Conservation (phyloP, 2,888 invertebrate species). For the Cerceris ruficornis region DNA sequence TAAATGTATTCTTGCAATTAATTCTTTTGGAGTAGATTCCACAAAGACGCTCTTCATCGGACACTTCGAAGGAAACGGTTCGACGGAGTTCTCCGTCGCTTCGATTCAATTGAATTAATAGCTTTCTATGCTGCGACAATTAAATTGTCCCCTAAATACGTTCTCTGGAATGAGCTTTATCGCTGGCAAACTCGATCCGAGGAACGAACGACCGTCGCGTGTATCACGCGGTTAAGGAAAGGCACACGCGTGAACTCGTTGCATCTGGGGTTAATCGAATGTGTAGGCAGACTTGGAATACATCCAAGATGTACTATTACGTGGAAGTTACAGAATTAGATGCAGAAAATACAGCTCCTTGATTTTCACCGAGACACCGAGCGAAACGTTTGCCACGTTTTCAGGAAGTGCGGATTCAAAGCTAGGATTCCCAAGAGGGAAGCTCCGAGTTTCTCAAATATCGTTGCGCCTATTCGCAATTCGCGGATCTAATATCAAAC, state of each 20-base stretch:
- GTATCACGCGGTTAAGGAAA: slow-evolving; percentile 45
- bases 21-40: no score
- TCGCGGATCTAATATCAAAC: no score
- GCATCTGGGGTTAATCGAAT: slow-evolving; percentile 47
- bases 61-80: no score
- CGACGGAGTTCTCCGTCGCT: no score
- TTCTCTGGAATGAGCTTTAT: not conserved
- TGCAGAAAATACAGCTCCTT: slow-evolving; percentile 36
- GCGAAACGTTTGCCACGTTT: not conserved
- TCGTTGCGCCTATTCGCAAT: no score
- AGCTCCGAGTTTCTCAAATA: no score
- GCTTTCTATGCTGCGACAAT: not conserved
- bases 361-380: slow-evolving; percentile 2
- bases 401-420: not conserved
- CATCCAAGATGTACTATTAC: slow-evolving; percentile 54
- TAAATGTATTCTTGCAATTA: no score
- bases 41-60: no score
- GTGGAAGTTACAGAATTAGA: slow-evolving; percentile 59
- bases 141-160: slow-evolving; percentile 7
- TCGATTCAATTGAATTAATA: not conserved
- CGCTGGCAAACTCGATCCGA: slow-evolving; percentile 30
- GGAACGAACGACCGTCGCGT: slow-evolving; percentile 30
- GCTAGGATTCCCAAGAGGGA: not conserved
- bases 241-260: slow-evolving; percentile 53
- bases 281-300: slow-evolving; percentile 49